Evolutionary conservation across 2,113 vertebrate species (phyloP), one percentile per base, ranked within the genome.

Genomic region (Epinephelus lanceolatus): DNA sequence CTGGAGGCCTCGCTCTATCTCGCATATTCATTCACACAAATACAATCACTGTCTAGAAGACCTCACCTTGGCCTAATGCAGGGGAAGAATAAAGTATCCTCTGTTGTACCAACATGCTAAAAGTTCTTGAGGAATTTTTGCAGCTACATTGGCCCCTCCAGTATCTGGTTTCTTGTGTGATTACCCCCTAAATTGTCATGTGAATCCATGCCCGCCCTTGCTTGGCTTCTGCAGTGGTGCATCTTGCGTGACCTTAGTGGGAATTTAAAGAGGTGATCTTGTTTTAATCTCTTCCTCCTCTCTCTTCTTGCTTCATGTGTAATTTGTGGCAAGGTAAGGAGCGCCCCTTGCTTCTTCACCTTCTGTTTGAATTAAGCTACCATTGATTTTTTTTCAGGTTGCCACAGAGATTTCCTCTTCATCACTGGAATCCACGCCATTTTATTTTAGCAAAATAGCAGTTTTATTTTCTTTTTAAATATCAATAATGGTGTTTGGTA

Each of bases 241-340:
- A 91, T 88, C 90, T 76, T 85, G 84, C 69, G 9, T 81, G 57
- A 78, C 56, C 79, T 85, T 59, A 17, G 47, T 19, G 6, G 63
- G 10, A 33, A 10, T 33, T 23, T 25, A 52, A 55, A 66, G 67
- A 80, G n/a, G 84, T 86, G n/a, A 21, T 55, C 91, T 91, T 88
- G 78, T 91, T 93, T 93, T 92, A 93, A 91, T 84, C 88, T 92
- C 76, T 91, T 83, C 89, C 85, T 91, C 88, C 87, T 90, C 71
- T 95, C 89, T 95, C 75, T 89, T 92, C 85, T 95, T 88, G 92
- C 94, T 93, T 94, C 95, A 90, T 93, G 86, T 96, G 81, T 95
- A 92, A 93, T 94, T 89, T 95, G 76, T 95, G 94, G 73, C 94
- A 96, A 96, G 95, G 96, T 96, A 96, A 96, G 96, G 91, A 93